phyloP scores from a whole-genome alignment of 1,140 invertebrate species.

The Lasioglossum baleicum region DNA sequence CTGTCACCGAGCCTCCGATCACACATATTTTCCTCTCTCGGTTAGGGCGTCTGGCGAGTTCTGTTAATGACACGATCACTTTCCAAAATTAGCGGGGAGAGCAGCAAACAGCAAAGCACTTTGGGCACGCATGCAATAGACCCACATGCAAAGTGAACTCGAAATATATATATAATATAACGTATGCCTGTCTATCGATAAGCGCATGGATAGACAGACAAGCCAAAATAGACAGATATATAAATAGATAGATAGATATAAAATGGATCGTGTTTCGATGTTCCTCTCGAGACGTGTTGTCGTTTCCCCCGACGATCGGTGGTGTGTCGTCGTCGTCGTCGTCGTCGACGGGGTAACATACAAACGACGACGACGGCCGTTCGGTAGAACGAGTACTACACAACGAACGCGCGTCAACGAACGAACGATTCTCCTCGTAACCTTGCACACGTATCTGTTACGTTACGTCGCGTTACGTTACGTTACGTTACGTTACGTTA shows the following conservation, averaged over 20 bases:
- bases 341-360: no score
- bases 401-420: conserved; percentile 30
- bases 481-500: no score
- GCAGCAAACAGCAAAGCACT: conserved; percentile 78
- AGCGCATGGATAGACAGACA: conserved; percentile 42
- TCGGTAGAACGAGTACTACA: no score
- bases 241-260: conserved; percentile 42
- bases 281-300: no score
- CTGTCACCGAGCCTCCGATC: conserved; percentile 26
- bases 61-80: conserved; percentile 52
- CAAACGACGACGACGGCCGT: no score
- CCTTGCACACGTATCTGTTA: background rate
- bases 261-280: conserved; percentile 22
- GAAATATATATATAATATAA: conserved; percentile 29
- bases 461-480: no score
- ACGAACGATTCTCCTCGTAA: conserved; percentile 52
- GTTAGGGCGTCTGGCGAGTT: conserved; percentile 28
- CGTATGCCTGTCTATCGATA: conserved; percentile 46
- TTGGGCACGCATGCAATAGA: conserved; percentile 77
- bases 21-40: conserved; percentile 16
- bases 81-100: conserved; percentile 66
- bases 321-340: no score
- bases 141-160: conserved; percentile 75
- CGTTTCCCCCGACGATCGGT: no score
- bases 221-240: conserved; percentile 72